Evolutionary conservation across 2,113 vertebrate genomes (phyloP), one percentile per base, ranked within the genome.

Genomic region (Anguilla rostrata): DNA sequence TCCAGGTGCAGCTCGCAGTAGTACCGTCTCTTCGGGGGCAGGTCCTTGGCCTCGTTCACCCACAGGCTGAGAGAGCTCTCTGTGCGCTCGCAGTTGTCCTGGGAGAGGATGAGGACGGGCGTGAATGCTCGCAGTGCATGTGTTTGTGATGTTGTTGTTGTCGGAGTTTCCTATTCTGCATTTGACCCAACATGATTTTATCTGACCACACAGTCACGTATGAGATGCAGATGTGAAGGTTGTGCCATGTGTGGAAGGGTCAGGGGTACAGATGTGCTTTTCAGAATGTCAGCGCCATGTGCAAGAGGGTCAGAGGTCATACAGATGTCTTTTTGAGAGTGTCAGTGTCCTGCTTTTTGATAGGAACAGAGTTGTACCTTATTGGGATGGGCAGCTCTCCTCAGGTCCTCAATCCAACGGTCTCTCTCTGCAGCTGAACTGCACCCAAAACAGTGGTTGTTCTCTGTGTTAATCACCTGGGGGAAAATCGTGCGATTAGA

Each of bases 331-430:
- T 34, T 46, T 9, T 22, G 53, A 83, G 82, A 60, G 53, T 63
- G 34, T 56, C 82, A 56, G 11, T 43, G 43, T 3, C 14, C 3
- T 15, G 22, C n/a, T 12, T 39, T 75, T 39, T 29, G 75, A 4
- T 3, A 80, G 78, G 34, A 39, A 1, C 20, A 7, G 29, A 14
- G 12, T 39, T 29, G 40, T 83, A 98, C 98, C 95, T 98, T 98
- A 84, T 96, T 97, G 79, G 97, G 97, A 84, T 97, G 97, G 2
- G 96, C 96, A 0, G 96, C 92, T 5, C 97, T 94, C 43, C 97
- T 96, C 84, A 99, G 92, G 85, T 97, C 96, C 89, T 98, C 97
- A 2, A 99, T 97, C 98, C 98, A 99, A 5, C 97, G 96, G 88
- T 98, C 97, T 22, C 97, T 94, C 89, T 99, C 97, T 0, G 96